A percentile compares a stretch with the other conserved stretches of the same genome.
These are phyloP conservation scores for Caprella mutica DNA, from an alignment of 2,888 invertebrate genomes.

Conservation along the genomic window DNA sequence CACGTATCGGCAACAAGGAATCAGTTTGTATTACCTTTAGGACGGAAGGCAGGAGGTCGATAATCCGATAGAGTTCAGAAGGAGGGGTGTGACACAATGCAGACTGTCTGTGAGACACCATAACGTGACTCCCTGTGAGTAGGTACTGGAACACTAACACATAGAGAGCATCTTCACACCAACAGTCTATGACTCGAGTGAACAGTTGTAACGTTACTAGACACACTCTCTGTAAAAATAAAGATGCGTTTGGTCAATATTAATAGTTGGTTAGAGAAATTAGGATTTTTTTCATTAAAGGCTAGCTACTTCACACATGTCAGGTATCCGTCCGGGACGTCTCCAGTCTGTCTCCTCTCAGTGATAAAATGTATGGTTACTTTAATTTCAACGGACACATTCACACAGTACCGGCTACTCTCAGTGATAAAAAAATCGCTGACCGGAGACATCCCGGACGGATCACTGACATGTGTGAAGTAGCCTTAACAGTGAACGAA, in stretches of 20 bases:
- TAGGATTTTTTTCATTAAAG: not conserved
- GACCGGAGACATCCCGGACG: no score
- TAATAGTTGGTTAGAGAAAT: not conserved
- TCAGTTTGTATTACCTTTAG: slow-evolving; percentile 32
- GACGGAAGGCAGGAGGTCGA: slow-evolving; percentile 38
- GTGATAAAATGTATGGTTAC: no score
- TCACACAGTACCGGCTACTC: no score
- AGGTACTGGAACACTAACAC: slow-evolving; percentile 78
- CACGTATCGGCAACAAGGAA: no score
- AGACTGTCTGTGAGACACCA: slow-evolving; percentile 63
- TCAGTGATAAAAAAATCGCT: no score
- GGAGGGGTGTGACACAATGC: slow-evolving; percentile 54
- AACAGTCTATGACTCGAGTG: slow-evolving; percentile 75
- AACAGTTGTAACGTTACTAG: slow-evolving; percentile 81
- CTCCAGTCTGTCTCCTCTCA: no score
- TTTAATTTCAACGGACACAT: no score
- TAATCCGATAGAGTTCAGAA: slow-evolving; percentile 42
- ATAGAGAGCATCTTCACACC: slow-evolving; percentile 93
- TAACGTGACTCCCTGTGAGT: slow-evolving; percentile 64
- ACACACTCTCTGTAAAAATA: slow-evolving; percentile 51
- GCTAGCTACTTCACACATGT: not conserved
- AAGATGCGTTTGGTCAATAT: no score
- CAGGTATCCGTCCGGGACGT: no score
- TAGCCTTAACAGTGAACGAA: not conserved
- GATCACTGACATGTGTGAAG: no score